Evolutionary conservation across 1,140 invertebrate genomes (phyloP).

Genomic region (Orchesella cincta): DNA sequence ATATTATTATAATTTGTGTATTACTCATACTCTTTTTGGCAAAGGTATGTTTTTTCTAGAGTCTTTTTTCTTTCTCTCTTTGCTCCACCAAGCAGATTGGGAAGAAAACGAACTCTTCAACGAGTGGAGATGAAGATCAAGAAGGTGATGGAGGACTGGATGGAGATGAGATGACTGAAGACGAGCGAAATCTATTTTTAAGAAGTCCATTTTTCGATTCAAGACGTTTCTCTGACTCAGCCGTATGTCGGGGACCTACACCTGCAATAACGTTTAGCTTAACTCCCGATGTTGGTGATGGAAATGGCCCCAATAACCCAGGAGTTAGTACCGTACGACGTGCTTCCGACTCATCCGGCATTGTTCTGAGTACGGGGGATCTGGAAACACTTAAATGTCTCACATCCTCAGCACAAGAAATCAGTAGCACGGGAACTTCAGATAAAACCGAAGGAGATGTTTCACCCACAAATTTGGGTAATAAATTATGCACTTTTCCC

Average conservation of each 20-base stretch:
- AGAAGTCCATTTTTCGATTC: conserved; percentile 53
- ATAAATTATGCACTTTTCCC: background rate
- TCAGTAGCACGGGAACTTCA: conserved; percentile 60
- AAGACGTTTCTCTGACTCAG: conserved; percentile 72
- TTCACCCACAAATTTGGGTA: conserved; percentile 39
- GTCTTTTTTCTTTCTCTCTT: no score
- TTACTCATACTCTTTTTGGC: no score
- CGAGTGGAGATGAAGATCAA: background rate
- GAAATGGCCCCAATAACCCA: background rate
- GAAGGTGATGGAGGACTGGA: background rate
- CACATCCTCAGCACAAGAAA: conserved; percentile 76
- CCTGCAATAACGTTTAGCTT: conserved; percentile 55
- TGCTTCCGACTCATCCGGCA: conserved; percentile 68
- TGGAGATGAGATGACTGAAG: conserved; percentile 21
- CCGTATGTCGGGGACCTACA: conserved; percentile 60
- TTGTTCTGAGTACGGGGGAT: conserved; percentile 77
- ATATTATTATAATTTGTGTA: no score
- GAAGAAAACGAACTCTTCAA: background rate
- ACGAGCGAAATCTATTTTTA: conserved; percentile 31
- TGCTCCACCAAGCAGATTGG: background rate
- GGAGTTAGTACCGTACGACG: conserved; percentile 66
- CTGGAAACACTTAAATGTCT: conserved; percentile 70
- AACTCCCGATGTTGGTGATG: conserved; percentile 64
- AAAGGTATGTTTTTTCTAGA: no score
- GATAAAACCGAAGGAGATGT: conserved; percentile 13